Conservation (phyloP, 2,113 vertebrate species). For the Empidonax alnorum region DNA sequence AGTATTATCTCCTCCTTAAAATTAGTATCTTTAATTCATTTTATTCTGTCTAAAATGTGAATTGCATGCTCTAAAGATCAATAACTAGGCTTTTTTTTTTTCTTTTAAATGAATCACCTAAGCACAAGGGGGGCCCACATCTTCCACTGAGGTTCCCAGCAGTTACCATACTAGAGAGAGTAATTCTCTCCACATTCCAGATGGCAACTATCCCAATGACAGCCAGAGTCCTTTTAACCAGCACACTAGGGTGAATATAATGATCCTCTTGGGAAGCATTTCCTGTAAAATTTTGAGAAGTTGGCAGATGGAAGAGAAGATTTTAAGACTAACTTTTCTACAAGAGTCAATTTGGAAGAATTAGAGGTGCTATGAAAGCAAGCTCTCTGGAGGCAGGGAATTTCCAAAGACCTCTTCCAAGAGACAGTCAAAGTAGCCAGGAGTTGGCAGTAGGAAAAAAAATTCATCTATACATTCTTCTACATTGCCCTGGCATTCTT, state of each 20-base stretch:
- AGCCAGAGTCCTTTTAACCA: conserved; percentile 34
- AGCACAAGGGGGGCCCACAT: background rate
- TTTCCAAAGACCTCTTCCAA: background rate
- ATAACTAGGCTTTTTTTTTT: background rate
- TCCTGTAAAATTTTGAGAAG: conserved; percentile 24
- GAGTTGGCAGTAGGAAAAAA: background rate
- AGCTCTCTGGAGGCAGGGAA: background rate
- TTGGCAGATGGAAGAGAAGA: conserved; percentile 40
- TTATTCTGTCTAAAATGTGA: background rate
- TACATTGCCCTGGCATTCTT: background rate
- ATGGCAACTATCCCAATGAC: conserved; percentile 32
- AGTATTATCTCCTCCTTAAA: background rate
- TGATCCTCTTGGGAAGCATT: background rate
- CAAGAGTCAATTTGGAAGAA: background rate
- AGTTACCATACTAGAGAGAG: background rate
- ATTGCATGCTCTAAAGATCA: background rate
- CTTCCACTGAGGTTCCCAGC: conserved; percentile 10
- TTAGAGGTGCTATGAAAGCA: background rate
- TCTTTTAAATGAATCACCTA: background rate
- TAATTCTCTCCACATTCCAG: background rate
- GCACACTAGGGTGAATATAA: background rate
- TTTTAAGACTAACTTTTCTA: conserved; percentile 42
- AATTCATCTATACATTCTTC: background rate
- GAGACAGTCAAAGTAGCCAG: background rate
- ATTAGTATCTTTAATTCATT: background rate